phyloP scores from a whole-genome alignment of 2,797 vertebrate species.

The Melopsittacus undulatus region DNA sequence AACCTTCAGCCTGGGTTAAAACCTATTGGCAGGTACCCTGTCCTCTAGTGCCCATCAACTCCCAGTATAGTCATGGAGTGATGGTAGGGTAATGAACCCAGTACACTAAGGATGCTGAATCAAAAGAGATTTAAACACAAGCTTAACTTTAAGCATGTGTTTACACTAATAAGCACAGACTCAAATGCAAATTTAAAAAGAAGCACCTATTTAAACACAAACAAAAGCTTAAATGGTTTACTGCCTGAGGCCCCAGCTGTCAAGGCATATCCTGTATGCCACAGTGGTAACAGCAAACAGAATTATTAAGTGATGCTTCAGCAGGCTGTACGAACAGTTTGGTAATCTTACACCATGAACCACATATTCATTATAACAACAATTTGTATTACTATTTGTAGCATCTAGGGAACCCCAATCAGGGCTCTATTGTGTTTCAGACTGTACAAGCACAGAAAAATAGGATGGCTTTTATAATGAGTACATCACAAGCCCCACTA shows the following conservation, averaged over 20 bases:
- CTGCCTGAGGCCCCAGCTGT: neutral
- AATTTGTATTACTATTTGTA: slow-evolving; percentile 49
- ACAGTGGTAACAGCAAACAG: neutral
- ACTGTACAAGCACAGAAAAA: slow-evolving; percentile 38
- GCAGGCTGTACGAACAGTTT: neutral
- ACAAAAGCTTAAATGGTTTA: neutral
- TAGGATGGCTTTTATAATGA: slow-evolving; percentile 53
- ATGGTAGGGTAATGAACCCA: neutral
- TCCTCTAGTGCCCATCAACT: neutral
- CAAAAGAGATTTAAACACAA: neutral
- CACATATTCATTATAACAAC: slow-evolving; percentile 21
- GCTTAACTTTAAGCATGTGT: neutral
- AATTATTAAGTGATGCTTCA: neutral
- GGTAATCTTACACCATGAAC: neutral
- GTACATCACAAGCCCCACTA: slow-evolving; percentile 54
- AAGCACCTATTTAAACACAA: neutral
- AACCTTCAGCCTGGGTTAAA: neutral
- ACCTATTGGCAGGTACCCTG: neutral
- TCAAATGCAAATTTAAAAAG: neutral
- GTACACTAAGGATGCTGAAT: neutral
- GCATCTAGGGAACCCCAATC: slow-evolving; percentile 52
- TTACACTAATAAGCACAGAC: neutral
- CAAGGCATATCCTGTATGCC: neutral
- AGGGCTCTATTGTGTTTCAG: slow-evolving; percentile 49
- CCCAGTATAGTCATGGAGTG: rapidly evolving